phyloP scores from a whole-genome alignment of 2,113 vertebrate species.

The Spheniscus mendiculus region DNA sequence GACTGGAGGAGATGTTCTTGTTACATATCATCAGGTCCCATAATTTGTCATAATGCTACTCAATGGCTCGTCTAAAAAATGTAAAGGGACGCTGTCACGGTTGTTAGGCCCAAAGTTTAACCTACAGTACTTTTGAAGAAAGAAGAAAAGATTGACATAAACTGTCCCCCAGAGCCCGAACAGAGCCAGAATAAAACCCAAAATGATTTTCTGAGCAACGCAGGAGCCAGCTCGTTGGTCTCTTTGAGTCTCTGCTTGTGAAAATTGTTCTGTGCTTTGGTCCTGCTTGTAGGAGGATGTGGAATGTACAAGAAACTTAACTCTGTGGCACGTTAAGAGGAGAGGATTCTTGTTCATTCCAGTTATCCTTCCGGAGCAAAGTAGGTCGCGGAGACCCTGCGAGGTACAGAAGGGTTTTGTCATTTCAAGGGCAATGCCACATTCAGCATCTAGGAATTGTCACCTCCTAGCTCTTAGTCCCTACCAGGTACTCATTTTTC shows the following conservation, averaged over 20 bases:
- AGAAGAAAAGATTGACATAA: conserved; percentile 17
- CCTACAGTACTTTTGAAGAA: not conserved
- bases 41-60: conserved; percentile 48
- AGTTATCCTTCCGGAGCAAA: not conserved
- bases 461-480: not conserved
- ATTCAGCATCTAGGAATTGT: not conserved
- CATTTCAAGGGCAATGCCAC: not conserved
- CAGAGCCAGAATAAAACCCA: conserved; percentile 2
- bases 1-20: conserved; percentile 32
- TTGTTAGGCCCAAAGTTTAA: conserved; percentile 30
- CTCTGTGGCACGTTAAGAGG: not conserved
- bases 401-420: not conserved
- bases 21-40: conserved; percentile 17
- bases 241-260: conserved; percentile 15
- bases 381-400: not conserved
- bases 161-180: conserved; percentile 10
- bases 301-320: not conserved
- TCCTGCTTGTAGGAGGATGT: not conserved
- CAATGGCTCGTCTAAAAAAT: conserved; percentile 22
- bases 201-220: not conserved
- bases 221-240: not conserved
- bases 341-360: not conserved
- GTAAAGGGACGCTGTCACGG: not conserved
- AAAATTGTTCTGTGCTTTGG: conserved; percentile 1
- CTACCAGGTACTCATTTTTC: not conserved